These are phyloP conservation scores for Catharus fuscescens DNA, from an alignment of 2,113 vertebrate genomes.

Conservation along the genomic window DNA sequence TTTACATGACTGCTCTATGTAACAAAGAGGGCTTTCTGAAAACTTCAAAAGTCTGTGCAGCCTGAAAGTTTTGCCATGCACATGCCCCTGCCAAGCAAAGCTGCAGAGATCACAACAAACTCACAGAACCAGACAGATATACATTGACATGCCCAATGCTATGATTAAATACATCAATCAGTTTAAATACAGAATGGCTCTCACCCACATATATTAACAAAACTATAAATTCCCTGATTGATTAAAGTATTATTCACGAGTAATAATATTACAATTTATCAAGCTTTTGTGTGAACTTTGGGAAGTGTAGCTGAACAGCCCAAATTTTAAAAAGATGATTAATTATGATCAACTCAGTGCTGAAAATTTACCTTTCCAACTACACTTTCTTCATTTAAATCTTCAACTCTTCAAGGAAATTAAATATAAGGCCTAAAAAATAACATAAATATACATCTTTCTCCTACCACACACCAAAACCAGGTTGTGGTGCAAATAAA, in stretches of 20 bases:
- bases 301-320: background rate
- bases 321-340: background rate
- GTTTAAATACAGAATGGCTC: background rate
- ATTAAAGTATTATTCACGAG: background rate
- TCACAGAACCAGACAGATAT: background rate
- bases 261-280: accelerated
- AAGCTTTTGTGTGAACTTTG: background rate
- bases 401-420: background rate
- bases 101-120: background rate
- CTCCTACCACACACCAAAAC: background rate
- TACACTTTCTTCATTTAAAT: background rate
- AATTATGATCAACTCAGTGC: background rate
- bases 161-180: background rate
- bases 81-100: background rate
- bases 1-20: background rate
- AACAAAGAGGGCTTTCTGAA: background rate
- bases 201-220: background rate
- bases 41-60: background rate
- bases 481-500: background rate
- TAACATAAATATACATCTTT: background rate
- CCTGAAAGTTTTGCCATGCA: background rate
- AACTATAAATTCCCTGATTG: background rate
- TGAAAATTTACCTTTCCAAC: background rate
- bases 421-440: background rate
- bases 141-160: background rate